Evolutionary conservation across 1,140 invertebrate species (phyloP), one percentile per base, ranked within the genome.

Genomic region (Metopolophium dirhodum): DNA sequence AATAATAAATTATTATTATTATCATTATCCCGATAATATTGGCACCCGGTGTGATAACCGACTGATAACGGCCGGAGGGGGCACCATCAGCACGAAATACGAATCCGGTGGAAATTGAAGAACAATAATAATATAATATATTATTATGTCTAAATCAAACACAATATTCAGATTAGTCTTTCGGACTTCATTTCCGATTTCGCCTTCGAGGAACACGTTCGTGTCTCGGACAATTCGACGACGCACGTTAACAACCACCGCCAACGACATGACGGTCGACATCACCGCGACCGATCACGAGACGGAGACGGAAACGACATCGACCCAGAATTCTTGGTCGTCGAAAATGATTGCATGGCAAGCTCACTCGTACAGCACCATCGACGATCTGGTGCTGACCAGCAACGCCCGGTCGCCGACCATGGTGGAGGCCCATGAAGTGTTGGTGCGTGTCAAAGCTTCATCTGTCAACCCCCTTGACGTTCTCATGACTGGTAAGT

Each of bases 391-490:
- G 92, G 96, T 97, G 94, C 95, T 97, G 26, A 96, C 96, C 20
- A 95, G 96, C 0, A 96, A 95, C 61, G 95, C 96, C 7, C 96
- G 97, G 94, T 95, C 97, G 68, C 98, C 98, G 2, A 94, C 96
- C 26, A 96, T 99, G 45, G 95, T 95, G 47, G 96, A 95, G 85
- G 97, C 98, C 1, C 95, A 96, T 94, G 97, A 99, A 94, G 95
- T 99, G 41, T 95, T 99, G 8, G 96, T 99, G 23, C 96, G 97
- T 95, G 97, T 99, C 51, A 95, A 97, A 94, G 97, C 98, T 41
- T 96, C 98, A 4, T 98, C 98, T 88, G 96, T 99, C 1, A 99
- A 99, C 96, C 98, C 98, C 1, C 97, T 99, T 94, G 99, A 99
- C 95, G 95, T 98, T 23, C 96, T 96, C 87, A 99, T 99, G 98